Base-by-base conservation (phyloP, 1,140 invertebrate species). In the Zaprionus gabonicus region DNA sequence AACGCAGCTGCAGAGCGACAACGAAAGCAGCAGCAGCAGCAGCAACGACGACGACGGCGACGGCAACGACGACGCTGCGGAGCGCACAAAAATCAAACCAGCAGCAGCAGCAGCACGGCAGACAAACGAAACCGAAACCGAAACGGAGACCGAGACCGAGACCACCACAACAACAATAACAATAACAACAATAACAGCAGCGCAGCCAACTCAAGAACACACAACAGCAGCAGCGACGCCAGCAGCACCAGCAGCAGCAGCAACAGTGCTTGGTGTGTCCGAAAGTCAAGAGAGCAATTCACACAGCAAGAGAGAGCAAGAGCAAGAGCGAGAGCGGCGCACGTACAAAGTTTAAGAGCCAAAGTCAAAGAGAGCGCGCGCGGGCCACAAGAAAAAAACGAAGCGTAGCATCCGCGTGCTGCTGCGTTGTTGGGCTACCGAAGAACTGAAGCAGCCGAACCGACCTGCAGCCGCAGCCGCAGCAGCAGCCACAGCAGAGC, bases 1-100 rank as follows among this genome's bases (percentile, higher is more conserved):
- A 82, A 84, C 90, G 78, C 90, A 91, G 87, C 81, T 91, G 90
- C 90, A 91, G 90, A 91, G 90, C 90, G 81, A 77, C 78, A 72
- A 66, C 68, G 65, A 44, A 65, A 46, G 68, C 71, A 57, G 46
- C 70, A 56, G 20, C 71, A 46, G 68, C 71, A 57, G 46, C 70
- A 53, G 17, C 76, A 67, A 71, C 69, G 59, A 74, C 78, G 69
- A 62, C 76, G 63, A 67, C 75, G 77, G 58, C 81, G 80, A n/a
- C n/a, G n/a, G n/a, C n/a, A n/a, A 68, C 71, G 49, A 67, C 75
- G 77, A 62, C 81, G 80, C 70, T 80, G 82, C 77, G 80, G 76
- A 80, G 80, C 80, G 73, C 73, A 73, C 73, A 74, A 77, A 83
- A 77, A 81, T 71, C 79, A 80, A 72, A 80, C 79, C 76, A 79